A percentile compares a stretch with the other conserved stretches of the same genome.
Conservation (phyloP, 1,140 invertebrate genomes). For the Proctacanthus coquilletti region DNA sequence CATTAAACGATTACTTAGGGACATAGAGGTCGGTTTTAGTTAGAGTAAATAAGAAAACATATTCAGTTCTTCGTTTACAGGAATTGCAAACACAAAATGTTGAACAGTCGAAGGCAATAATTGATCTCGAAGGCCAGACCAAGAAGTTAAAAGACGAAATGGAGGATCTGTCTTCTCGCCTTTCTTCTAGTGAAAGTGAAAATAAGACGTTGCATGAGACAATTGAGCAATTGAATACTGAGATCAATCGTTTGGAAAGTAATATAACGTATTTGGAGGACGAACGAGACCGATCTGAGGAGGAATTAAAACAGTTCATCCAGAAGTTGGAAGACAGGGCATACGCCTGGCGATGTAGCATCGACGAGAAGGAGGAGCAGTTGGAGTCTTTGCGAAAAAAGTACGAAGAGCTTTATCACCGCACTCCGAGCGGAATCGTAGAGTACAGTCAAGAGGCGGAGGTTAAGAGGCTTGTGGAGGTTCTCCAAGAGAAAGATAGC, state of each 20-base stretch:
- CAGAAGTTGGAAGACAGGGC: constrained; percentile 18
- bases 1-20: constrained; percentile 23
- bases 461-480: background rate
- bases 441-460: background rate
- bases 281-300: constrained; percentile 20
- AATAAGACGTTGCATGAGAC: constrained; percentile 13
- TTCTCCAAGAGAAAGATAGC: constrained; percentile 16
- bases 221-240: constrained; percentile 13
- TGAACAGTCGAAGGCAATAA: constrained; percentile 21
- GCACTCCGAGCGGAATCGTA: background rate
- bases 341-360: constrained; percentile 13
- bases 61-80: constrained; percentile 7
- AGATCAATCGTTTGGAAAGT: constrained; percentile 18
- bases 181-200: constrained; percentile 16
- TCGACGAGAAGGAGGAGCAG: constrained; percentile 20
- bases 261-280: constrained; percentile 22
- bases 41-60: no score
- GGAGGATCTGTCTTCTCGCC: constrained; percentile 16
- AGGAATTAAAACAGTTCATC: constrained; percentile 21
- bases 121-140: constrained; percentile 17
- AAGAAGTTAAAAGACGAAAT: constrained; percentile 14
- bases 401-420: constrained; percentile 1
- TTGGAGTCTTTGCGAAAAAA: constrained; percentile 6
- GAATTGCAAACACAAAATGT: constrained; percentile 24
- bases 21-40: constrained; percentile 30